These are phyloP conservation scores for Leuciscus idus DNA, from an alignment of 2,113 vertebrate species.

Conservation along the genomic window DNA sequence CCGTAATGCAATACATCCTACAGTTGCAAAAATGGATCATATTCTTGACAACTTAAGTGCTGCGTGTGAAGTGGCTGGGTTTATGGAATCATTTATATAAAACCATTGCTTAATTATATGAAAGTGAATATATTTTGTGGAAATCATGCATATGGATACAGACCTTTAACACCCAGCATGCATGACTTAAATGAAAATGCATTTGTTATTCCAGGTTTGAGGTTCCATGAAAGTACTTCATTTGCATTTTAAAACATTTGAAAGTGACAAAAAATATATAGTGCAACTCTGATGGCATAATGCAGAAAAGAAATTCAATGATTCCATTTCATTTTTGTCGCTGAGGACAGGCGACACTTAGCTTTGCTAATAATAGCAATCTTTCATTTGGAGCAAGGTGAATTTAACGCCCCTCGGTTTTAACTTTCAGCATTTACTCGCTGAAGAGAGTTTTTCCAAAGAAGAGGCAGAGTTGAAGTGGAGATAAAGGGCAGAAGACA, in stretches of 20 bases:
- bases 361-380: not conserved
- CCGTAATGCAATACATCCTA: conserved; percentile 10
- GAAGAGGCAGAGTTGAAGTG: not conserved
- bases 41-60: conserved; percentile 29
- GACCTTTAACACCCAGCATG: conserved; percentile 5
- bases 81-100: not conserved
- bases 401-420: conserved; percentile 38
- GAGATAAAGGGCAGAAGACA: not conserved
- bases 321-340: not conserved
- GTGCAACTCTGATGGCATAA: not conserved
- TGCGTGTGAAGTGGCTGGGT: not conserved
- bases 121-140: conserved; percentile 6
- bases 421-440: conserved; percentile 47
- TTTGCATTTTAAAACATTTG: conserved; percentile 2
- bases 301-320: not conserved
- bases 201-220: not conserved
- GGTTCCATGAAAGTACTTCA: not conserved
- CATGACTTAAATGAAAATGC: not conserved
- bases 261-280: not conserved
- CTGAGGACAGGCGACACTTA: not conserved
- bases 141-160: conserved; percentile 16
- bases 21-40: not conserved
- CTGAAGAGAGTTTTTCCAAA: not conserved
- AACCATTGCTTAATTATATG: conserved; percentile 15
- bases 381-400: conserved; percentile 14